Base-by-base conservation (phyloP, 1,140 invertebrate genomes). In the Megalopta genalis region DNA sequence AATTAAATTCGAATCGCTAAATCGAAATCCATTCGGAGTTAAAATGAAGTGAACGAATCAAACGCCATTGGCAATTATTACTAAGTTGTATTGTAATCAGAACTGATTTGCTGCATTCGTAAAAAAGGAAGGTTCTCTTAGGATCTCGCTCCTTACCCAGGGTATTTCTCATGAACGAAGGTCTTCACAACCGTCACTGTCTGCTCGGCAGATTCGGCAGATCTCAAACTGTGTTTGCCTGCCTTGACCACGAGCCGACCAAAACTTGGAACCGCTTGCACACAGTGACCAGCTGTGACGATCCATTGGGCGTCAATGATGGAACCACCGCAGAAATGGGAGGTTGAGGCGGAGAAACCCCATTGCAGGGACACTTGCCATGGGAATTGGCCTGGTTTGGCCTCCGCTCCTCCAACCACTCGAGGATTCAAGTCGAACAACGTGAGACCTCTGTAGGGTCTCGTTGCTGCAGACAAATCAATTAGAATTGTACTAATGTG, bases 271-370 rank as follows among this genome's bases (percentile, higher is more conserved):
- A 91, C 73, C 60, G 90, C 90, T 0, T 46, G 32, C 5, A 91
- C 84, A 72, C 94, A 95, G 81, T 95, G 94, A 42, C 88, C 94
- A 46, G 94, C 94, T 10, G 94, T 94, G 0, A 95, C 21, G 54
- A 95, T 70, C 93, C 93, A 95, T 64, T 92, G 72, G 14, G 83
- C 73, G 59, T 90, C 91, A 6, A 95, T 66, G 23, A 95, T 93
- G 21, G 93, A 91, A 18, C 92, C 94, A 49, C 93, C 93, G 84
- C 95, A 95, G 74, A 94, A 92, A 66, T 94, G 94, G 1, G 77
- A 77, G 0, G 1, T 2, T 32, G 67, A 32, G 1, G n/a, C 18
- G 70, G 63, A 75, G 10, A 49, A 4, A 62, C 91, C 88, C 74
- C 88, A 90, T 70, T 93, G 88, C 21, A 94, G 72, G 0, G 93